Evolutionary conservation across 1,140 invertebrate species (phyloP), one percentile per base, ranked within the genome.

Genomic region (Zeugodacus cucurbitae): DNA sequence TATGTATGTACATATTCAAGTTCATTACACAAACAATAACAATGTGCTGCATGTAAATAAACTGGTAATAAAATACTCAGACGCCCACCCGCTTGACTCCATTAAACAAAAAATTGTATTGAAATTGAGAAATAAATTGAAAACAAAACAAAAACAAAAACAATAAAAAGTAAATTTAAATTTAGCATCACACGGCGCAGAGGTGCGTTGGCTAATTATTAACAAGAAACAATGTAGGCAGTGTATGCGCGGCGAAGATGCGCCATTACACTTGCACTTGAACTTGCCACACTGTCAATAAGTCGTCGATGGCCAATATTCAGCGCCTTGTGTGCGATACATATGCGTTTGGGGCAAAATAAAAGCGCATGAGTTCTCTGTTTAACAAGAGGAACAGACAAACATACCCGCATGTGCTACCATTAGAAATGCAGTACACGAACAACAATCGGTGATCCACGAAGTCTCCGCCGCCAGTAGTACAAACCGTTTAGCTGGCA

Each of bases 261-360:
- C 34, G 32, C 34, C 67, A 7, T 8, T 41, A 41, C 10, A 74
- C 67, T 74, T 74, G 67, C 34, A 74, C 67, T 74, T 74, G 67
- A 74, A 74, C 67, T 74, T 74, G 67, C 67, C 67, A 67, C 34
- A 37, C 67, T 17, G 67, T 37, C 67, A 70, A 70, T 70, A 37
- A 20, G 29, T 22, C n/a, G 58, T 59, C n/a, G 58, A 59, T 59
- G 44, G n/a, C 20, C 22, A n/a, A 20, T n/a, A 59, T 26, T 62
- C 58, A 59, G n/a, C 58, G 58, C 58, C 26, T 26, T n/a, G 4
- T 14, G 58, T 62, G n/a, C 14, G 48, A 14, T n/a, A 54, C 3
- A 54, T 29, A 54, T 54, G 62, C 10, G 29, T 67, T 34, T 11
- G 3, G 29, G 10, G 62, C 62, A 32, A 32, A 32, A 14, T 29